Percentiles rank a stretch among this genome's conserved stretches.
Evolutionary conservation across 2,797 vertebrate genomes (phyloP).

Genomic region (Leptatherina wallacei): DNA sequence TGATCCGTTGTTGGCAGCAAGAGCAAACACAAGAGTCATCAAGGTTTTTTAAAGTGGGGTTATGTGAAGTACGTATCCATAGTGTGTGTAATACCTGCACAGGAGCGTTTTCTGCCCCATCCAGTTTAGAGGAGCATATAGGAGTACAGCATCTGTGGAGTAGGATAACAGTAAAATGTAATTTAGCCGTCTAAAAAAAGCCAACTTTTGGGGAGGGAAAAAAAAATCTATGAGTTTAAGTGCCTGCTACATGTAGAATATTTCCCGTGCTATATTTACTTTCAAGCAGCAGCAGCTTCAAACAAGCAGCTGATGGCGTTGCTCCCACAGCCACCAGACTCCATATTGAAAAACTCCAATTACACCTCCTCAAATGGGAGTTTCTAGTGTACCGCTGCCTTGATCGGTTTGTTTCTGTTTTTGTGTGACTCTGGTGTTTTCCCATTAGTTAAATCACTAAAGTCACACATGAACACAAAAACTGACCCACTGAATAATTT

Average conservation of each 20-base stretch:
- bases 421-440: conserved; percentile 20
- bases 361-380: conserved; percentile 8
- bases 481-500: not conserved
- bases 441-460: conserved; percentile 6
- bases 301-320: conserved; percentile 15
- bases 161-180: not conserved
- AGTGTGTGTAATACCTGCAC: not conserved
- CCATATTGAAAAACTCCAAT: conserved; percentile 13
- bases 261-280: conserved; percentile 12
- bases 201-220: not conserved
- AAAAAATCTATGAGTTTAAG: not conserved
- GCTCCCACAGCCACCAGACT: conserved; percentile 7
- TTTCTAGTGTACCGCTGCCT: conserved; percentile 14
- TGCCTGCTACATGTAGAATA: conserved; percentile 16
- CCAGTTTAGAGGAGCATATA: not conserved
- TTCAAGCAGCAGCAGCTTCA: conserved; percentile 14
- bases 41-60: conserved; percentile 12
- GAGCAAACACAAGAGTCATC: conserved; percentile 11
- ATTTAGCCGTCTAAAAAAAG: not conserved
- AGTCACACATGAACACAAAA: conserved; percentile 3
- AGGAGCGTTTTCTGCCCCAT: conserved; percentile 3
- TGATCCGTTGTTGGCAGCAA: conserved; percentile 9
- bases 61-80: conserved; percentile 6
- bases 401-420: conserved; percentile 17
- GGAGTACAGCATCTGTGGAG: not conserved